A percentile compares a stretch with the other conserved stretches of the same genome.
These are phyloP conservation scores for Spheniscus humboldti DNA, from an alignment of 2,797 vertebrate species.

Conservation along the genomic window DNA sequence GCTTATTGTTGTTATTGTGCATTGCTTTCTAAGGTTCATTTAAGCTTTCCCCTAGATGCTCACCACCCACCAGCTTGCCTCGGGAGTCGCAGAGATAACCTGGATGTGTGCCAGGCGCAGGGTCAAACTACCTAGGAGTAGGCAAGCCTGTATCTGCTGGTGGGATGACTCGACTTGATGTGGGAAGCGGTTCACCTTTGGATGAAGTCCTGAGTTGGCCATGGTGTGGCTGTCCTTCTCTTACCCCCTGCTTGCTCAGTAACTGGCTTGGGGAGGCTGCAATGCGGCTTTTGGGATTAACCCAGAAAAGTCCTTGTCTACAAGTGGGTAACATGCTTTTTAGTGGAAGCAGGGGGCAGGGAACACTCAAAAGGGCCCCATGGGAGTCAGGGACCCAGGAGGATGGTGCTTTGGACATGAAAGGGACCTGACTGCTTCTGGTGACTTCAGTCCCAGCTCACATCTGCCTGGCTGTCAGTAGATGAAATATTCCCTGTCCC, in stretches of 20 bases:
- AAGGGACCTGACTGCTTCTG: slow-evolving; percentile 15
- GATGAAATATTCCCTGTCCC: background rate
- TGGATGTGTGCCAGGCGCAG: background rate
- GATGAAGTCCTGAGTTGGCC: background rate
- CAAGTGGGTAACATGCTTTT: background rate
- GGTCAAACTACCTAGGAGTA: background rate
- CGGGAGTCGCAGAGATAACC: background rate
- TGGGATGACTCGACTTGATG: background rate
- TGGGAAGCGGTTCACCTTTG: background rate
- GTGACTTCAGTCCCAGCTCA: background rate
- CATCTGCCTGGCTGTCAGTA: background rate
- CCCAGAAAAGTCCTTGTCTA: slow-evolving; percentile 17
- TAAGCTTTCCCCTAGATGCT: background rate
- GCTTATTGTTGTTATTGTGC: rapidly evolving
- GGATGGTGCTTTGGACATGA: slow-evolving; percentile 6
- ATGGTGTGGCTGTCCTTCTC: background rate
- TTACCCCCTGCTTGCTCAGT: background rate
- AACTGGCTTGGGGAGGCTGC: background rate
- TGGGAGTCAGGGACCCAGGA: background rate
- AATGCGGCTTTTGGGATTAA: slow-evolving; percentile 10
- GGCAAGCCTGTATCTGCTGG: background rate
- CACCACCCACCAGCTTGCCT: background rate
- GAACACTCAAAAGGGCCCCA: background rate
- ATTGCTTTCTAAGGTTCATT: background rate
- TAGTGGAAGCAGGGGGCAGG: background rate